Conservation (phyloP, 2,113 vertebrate genomes). For the Charadrius vociferus region DNA sequence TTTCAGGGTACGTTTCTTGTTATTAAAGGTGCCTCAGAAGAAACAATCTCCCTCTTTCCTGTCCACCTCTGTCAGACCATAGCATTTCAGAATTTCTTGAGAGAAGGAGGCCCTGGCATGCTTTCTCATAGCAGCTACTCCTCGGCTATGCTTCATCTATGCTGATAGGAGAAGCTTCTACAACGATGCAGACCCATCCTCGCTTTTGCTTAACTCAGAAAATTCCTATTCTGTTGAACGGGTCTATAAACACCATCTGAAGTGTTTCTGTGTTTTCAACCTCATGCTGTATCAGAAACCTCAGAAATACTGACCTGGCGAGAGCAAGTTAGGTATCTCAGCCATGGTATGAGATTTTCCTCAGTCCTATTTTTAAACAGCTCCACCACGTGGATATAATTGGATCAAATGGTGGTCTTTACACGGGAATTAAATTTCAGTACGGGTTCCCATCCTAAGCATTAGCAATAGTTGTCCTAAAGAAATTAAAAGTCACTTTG, state of each 20-base stretch:
- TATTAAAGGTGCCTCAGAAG: background rate
- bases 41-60: background rate
- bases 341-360: background rate
- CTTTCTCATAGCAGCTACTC: background rate
- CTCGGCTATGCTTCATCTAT: background rate
- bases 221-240: fast-evolving
- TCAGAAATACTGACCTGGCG: background rate
- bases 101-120: background rate
- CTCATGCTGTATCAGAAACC: background rate
- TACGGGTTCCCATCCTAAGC: background rate
- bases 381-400: background rate
- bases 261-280: background rate
- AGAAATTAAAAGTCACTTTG: background rate
- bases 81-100: background rate
- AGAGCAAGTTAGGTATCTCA: background rate
- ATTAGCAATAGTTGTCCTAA: background rate
- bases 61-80: background rate
- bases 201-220: background rate
- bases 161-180: background rate
- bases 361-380: background rate
- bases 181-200: background rate
- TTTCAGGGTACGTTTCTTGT: background rate
- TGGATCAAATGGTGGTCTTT: background rate
- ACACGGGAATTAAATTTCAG: background rate
- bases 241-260: background rate